Evolutionary conservation across 2,888 invertebrate species (phyloP).

Genomic region (Masnerella sp.): DNA sequence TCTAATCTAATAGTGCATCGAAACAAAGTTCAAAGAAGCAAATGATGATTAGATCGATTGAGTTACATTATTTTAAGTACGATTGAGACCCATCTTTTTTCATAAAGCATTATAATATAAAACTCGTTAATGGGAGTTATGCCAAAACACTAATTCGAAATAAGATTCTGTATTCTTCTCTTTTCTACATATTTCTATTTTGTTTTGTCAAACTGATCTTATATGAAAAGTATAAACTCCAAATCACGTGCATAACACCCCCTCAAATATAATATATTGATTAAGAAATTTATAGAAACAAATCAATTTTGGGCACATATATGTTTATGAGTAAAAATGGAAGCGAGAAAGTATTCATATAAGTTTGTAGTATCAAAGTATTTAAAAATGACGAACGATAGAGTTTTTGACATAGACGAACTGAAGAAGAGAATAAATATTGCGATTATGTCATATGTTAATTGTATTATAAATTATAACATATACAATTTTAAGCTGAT

Average conservation of each 20-base stretch:
- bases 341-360: slow-evolving; percentile 40
- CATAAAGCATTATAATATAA: too few species aligned
- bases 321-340: slow-evolving; percentile 42
- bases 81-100: too few species aligned
- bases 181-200: not conserved
- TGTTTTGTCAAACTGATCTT: too few species aligned
- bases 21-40: slow-evolving; percentile 12
- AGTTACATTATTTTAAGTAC: too few species aligned
- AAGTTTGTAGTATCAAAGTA: slow-evolving; percentile 37
- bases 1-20: slow-evolving; percentile 20
- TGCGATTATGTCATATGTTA: slow-evolving; percentile 50
- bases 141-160: too few species aligned
- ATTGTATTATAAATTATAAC: slow-evolving; percentile 56
- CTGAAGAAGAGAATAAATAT: slow-evolving; percentile 44
- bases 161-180: not conserved
- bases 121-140: too few species aligned
- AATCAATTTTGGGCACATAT: slow-evolving; percentile 40
- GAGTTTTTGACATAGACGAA: slow-evolving; percentile 37
- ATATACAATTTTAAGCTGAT: slow-evolving; percentile 55
- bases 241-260: slow-evolving; percentile 42
- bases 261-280: too few species aligned
- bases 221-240: slow-evolving; percentile 31
- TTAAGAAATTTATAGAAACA: too few species aligned
- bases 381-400: slow-evolving; percentile 20
- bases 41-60: too few species aligned